These are phyloP conservation scores for Octomys mimax DNA, from an alignment of 2,797 vertebrate species.

Conservation along the genomic window DNA sequence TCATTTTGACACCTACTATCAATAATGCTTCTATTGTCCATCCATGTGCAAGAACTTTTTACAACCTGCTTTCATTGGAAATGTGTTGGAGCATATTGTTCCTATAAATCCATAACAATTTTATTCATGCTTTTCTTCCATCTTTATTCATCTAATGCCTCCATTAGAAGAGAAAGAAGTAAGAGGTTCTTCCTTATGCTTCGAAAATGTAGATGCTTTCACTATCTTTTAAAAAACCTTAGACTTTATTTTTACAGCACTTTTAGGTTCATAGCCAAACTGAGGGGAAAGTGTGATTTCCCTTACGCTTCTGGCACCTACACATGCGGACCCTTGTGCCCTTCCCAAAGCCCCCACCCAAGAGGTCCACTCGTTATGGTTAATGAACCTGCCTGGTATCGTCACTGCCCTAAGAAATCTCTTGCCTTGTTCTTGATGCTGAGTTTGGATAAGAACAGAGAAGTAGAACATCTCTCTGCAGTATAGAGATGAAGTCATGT, in stretches of 20 bases:
- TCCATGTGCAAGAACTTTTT: neutral
- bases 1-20: neutral
- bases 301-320: neutral
- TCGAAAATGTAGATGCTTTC: slow-evolving; percentile 22
- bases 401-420: neutral
- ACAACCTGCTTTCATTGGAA: neutral
- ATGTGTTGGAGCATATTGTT: neutral
- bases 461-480: neutral
- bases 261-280: neutral
- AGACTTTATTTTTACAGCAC: neutral
- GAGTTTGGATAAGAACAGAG: slow-evolving; percentile 29
- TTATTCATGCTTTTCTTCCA: neutral
- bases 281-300: neutral
- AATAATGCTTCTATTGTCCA: neutral
- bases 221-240: neutral
- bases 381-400: too few relatives aligned
- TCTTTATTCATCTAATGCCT: neutral
- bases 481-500: neutral
- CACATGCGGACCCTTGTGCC: rapidly evolving
- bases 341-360: neutral
- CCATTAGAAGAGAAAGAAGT: slow-evolving; percentile 26
- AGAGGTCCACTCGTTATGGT: neutral
- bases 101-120: slow-evolving; percentile 10
- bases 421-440: neutral
- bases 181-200: neutral